These are phyloP conservation scores for Alexandromys fortis DNA, from an alignment of 2,113 vertebrate species.

Conservation along the genomic window DNA sequence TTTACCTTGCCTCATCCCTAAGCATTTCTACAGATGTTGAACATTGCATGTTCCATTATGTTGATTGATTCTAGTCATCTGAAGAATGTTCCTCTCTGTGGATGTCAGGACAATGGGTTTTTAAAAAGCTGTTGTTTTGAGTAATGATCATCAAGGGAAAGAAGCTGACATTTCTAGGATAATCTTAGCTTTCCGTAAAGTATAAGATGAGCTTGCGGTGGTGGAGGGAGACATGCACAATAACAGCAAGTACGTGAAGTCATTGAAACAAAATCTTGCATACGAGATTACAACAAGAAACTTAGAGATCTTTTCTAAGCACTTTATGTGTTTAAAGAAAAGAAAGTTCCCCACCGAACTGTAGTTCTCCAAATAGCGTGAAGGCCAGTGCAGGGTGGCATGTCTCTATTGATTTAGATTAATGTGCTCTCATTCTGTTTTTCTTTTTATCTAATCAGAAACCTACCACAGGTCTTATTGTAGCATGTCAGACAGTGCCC, in stretches of 20 bases:
- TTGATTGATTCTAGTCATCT: conserved; percentile 72
- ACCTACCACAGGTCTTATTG: conserved; percentile 76
- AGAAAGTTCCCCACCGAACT: conserved; percentile 68
- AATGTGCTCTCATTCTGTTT: conserved; percentile 79
- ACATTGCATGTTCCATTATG: conserved; percentile 31
- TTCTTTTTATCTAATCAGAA: conserved; percentile 82
- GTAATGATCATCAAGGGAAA: conserved; percentile 72
- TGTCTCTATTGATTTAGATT: conserved; percentile 84
- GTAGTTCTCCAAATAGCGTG: conserved; percentile 74
- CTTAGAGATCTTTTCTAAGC: conserved; percentile 62
- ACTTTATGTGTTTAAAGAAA: conserved; percentile 68
- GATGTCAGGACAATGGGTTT: conserved; percentile 67
- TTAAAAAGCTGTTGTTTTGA: conserved; percentile 79
- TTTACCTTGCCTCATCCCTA: conserved; percentile 11
- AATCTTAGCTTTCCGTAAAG: conserved; percentile 66
- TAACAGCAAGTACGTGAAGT: conserved; percentile 77
- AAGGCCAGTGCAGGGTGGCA: conserved; percentile 82
- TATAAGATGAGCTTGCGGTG: conserved; percentile 66
- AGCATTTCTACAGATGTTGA: conserved; percentile 68
- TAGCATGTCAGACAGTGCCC: conserved; percentile 76
- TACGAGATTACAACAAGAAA: conserved; percentile 74
- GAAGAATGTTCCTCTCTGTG: conserved; percentile 58
- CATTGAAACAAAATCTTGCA: conserved; percentile 77
- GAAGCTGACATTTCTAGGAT: conserved; percentile 77
- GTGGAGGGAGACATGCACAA: conserved; percentile 67